phyloP scores from a whole-genome alignment of 2,888 invertebrate genomes.

The Polia nebulosa region DNA sequence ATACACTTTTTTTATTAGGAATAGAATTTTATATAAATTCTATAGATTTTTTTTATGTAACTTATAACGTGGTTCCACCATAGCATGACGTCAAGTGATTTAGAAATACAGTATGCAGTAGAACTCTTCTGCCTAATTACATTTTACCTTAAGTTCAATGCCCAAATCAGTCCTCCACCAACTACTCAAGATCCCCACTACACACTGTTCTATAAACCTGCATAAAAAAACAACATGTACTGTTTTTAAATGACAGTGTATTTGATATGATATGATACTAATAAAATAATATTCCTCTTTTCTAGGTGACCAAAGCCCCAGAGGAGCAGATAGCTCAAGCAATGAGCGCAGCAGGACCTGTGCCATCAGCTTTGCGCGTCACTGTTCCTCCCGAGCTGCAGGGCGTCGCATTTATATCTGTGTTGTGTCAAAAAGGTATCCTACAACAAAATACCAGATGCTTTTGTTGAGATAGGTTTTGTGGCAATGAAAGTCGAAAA shows the following conservation, averaged over 20 bases:
- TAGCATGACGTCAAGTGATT: too few relatives aligned
- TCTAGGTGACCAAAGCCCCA: constrained; percentile 95
- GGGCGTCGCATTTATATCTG: constrained; percentile 98
- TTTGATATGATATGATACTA: too few relatives aligned
- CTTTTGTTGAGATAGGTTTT: not conserved
- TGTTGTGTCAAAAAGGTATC: constrained; percentile 97
- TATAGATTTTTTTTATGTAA: too few relatives aligned
- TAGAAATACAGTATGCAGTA: too few relatives aligned
- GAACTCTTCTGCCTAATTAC: too few relatives aligned
- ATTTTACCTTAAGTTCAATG: too few relatives aligned
- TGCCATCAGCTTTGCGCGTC: constrained; percentile 96
- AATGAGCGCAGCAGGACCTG: constrained; percentile 85
- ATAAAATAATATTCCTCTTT: constrained; percentile 4
- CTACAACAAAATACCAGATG: not conserved
- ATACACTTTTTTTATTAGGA: too few relatives aligned
- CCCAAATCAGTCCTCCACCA: too few relatives aligned
- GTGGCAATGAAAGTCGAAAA: not conserved
- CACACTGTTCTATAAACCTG: not conserved
- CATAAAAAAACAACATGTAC: not conserved
- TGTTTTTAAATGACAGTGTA: not conserved
- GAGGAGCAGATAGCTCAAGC: constrained; percentile 92
- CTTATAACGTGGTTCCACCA: too few relatives aligned
- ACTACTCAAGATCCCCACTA: too few relatives aligned
- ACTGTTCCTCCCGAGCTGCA: constrained; percentile 98
- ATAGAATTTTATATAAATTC: too few relatives aligned